A percentile compares a stretch with the other conserved stretches of the same genome.
Conservation (phyloP, 92 coral and sea anemone genomes). For the Plumapathes pennacea region DNA sequence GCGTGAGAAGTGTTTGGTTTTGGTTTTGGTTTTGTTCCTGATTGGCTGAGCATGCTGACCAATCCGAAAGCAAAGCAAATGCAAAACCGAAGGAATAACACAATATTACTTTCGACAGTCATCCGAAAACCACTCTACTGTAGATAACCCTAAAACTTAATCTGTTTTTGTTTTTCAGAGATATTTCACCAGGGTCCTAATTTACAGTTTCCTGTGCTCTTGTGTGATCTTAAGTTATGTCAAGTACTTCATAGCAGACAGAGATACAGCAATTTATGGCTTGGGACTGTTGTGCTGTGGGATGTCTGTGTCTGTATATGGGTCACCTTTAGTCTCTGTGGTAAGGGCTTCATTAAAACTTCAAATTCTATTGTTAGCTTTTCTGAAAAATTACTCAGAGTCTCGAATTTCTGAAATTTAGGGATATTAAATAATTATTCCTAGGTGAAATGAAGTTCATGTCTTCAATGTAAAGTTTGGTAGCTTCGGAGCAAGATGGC, state of each 20-base stretch:
- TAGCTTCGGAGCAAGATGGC: too few species aligned
- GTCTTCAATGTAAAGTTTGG: too few species aligned
- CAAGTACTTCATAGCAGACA: constrained; percentile 61
- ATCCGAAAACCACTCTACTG: too few species aligned
- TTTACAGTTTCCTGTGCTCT: constrained; percentile 32
- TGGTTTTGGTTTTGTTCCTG: too few species aligned
- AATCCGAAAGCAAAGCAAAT: too few species aligned
- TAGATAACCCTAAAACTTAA: too few species aligned
- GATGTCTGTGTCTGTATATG: constrained; percentile 72
- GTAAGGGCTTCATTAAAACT: constrained; percentile 34
- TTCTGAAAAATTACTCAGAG: neutral
- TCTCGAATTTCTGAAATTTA: neutral
- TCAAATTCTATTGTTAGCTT: neutral
- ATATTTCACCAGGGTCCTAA: constrained; percentile 5
- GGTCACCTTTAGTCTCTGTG: constrained; percentile 80
- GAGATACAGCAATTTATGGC: constrained; percentile 50
- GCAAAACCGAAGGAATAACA: too few species aligned
- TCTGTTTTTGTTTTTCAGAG: constrained; percentile 19
- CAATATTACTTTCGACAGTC: too few species aligned
- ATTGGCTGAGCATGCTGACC: too few species aligned
- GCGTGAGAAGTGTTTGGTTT: too few species aligned
- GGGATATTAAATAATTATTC: neutral
- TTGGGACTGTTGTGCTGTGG: constrained; percentile 71
- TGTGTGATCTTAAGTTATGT: constrained; percentile 54
- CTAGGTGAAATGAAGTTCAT: neutral